Percentiles rank a stretch among this genome's conserved stretches.
Conservation (phyloP, 37 sponge, comb jelly and placozoan genomes). For the Agelas oroides region DNA sequence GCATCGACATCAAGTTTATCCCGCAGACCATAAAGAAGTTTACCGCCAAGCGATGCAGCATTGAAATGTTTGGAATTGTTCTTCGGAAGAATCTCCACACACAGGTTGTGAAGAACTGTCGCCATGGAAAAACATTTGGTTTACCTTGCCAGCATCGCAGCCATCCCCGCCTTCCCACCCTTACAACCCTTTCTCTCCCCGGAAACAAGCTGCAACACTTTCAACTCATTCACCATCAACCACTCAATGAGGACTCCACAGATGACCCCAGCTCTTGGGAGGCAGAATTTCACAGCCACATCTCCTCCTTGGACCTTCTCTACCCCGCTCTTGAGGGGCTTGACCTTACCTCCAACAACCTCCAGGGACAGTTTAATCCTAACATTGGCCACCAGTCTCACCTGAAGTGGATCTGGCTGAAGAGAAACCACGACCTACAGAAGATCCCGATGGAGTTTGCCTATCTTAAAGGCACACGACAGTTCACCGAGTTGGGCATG, state of each 20-base stretch:
- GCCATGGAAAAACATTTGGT: slow-evolving; percentile 6
- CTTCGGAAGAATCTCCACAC: not conserved
- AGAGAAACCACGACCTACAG: slow-evolving; percentile 52
- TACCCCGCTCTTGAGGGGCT: slow-evolving; percentile 71
- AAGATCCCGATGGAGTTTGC: slow-evolving; percentile 77
- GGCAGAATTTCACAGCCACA: not conserved
- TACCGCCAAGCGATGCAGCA: slow-evolving; percentile 16
- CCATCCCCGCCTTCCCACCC: slow-evolving; percentile 37
- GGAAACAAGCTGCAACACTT: slow-evolving; percentile 58
- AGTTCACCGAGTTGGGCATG: slow-evolving; percentile 45
- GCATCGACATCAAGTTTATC: slow-evolving; percentile 49
- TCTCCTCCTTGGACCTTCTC: slow-evolving; percentile 56
- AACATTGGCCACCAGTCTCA: slow-evolving; percentile 68
- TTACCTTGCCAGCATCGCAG: slow-evolving; percentile 58
- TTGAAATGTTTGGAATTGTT: slow-evolving; percentile 49
- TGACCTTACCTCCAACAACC: slow-evolving; percentile 65
- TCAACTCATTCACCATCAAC: slow-evolving; percentile 40
- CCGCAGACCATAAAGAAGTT: slow-evolving; percentile 61
- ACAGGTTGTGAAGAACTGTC: slow-evolving; percentile 12
- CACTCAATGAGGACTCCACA: not conserved
- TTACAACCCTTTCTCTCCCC: slow-evolving; percentile 45
- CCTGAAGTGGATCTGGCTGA: slow-evolving; percentile 64
- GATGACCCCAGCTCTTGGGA: not conserved
- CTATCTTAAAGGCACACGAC: slow-evolving; percentile 53
- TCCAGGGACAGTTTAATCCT: slow-evolving; percentile 63